phyloP scores from a whole-genome alignment of 1,140 invertebrate species.

The Brachionus calyciflorus region DNA sequence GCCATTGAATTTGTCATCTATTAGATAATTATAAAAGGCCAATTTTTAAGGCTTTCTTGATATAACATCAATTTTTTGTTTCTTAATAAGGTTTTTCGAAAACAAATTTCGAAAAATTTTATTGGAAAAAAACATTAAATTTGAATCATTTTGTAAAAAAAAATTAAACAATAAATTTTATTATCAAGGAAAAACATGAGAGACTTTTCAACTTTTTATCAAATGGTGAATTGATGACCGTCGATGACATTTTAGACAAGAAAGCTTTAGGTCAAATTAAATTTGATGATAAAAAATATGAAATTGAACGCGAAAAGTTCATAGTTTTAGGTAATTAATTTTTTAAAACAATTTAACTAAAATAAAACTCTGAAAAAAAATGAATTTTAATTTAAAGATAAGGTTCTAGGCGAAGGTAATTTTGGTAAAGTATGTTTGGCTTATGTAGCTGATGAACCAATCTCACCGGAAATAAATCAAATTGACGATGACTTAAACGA shows the following conservation, averaged over 20 bases:
- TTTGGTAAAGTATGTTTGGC: slow-evolving; percentile 42
- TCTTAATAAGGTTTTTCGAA: too few species aligned
- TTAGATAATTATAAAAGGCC: too few species aligned
- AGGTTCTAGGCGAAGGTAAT: slow-evolving; percentile 29
- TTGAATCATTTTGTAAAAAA: too few species aligned
- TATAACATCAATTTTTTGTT: too few species aligned
- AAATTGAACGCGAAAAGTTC: slow-evolving; percentile 23
- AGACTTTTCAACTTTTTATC: slow-evolving; percentile 19
- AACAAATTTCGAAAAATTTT: too few species aligned
- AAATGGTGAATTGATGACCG: neutral
- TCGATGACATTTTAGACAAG: slow-evolving; percentile 5
- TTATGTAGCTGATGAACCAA: neutral
- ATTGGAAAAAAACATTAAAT: too few species aligned
- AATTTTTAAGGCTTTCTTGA: too few species aligned
- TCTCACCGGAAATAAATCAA: neutral
- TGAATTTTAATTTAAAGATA: neutral
- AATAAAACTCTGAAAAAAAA: neutral
- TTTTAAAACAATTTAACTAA: neutral
- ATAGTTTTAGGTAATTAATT: neutral
- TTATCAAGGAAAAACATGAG: slow-evolving; percentile 38
- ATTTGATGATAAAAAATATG: slow-evolving; percentile 44
- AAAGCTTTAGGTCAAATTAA: slow-evolving; percentile 4
- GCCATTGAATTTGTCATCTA: too few species aligned
- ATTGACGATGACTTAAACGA: neutral
- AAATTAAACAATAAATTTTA: too few species aligned